These are phyloP conservation scores for Strigamia crassipes DNA, from an alignment of 2,888 invertebrate species.

Conservation along the genomic window DNA sequence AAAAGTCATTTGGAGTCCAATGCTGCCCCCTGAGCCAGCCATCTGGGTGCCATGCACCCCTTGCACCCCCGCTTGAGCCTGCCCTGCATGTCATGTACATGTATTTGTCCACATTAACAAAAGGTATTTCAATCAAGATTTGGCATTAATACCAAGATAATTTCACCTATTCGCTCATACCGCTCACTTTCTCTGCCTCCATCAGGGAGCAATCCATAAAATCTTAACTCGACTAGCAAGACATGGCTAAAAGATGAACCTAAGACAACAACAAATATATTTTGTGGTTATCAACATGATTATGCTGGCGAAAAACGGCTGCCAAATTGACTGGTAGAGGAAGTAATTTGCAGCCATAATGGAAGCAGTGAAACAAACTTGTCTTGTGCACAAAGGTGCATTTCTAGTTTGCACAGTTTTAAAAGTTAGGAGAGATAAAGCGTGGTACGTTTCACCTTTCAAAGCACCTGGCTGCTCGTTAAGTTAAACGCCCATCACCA, in stretches of 20 bases:
- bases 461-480: conserved; percentile 3
- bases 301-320: conserved; percentile 16
- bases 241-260: background rate
- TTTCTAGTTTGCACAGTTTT: background rate
- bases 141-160: no score
- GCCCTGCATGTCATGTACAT: no score
- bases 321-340: conserved; percentile 3
- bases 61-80: no score
- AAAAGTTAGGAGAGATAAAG: background rate
- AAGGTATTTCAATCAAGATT: no score
- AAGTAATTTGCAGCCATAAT: conserved; percentile 17
- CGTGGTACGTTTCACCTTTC: conserved; percentile 17
- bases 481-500: conserved; percentile 22
- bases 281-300: conserved; percentile 9
- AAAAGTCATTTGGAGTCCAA: no score
- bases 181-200: background rate
- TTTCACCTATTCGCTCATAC: no score
- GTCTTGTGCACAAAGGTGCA: conserved; percentile 4
- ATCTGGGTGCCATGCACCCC: no score
- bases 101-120: no score
- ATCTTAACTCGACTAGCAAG: background rate
- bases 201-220: conserved; percentile 31
- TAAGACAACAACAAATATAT: conserved; percentile 8
- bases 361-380: conserved; percentile 14
- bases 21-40: no score